Evolutionary conservation across 2,797 vertebrate species (phyloP), one percentile per base, ranked within the genome.

Genomic region (Acanthurus leucopareius): DNA sequence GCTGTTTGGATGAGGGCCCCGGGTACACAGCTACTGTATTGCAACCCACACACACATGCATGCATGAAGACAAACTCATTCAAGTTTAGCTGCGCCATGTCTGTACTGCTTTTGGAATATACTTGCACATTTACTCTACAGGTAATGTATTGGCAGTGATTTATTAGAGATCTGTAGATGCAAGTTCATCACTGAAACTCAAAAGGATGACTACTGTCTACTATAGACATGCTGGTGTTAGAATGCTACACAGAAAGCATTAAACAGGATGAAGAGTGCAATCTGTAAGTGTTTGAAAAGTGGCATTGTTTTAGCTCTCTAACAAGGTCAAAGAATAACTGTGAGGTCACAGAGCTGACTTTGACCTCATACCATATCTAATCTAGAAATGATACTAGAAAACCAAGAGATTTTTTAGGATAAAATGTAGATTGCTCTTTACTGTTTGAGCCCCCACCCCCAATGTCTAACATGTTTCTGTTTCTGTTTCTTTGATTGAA

Each of bases 1-100:
- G 94, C 94, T 95, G 94, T 91, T 92, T 94, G 93, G 91, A 94
- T 64, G 78, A 81, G 79, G 84, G 91, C 93, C 93, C 73, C 7
- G 81, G 86, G 75, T 90, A 91, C 91, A 91, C 92, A 89, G 93
- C 93, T 94, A 92, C 92, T 93, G 92, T 93, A 93, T 88, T 91
- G 87, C 88, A 87, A 80, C 86, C 86, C 85, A 84, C 87, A 86
- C 75, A 82, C 58, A 78, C 53, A 77, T 2, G 19, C 69, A 69
- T 17, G 15, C 83, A 86, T 59, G 60, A 80, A 75, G 75, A 81
- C 68, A 14, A 63, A 73, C 53, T 76, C 76, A 85, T 85, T 87
- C 64, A 71, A 69, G 79, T 75, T 88, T 80, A 83, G 84, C 66
- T 84, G 75, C 35, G 42, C 53, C 20, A 58, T 61, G 75, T 59